Base-by-base conservation (phyloP, 2,888 invertebrate genomes). In the Thalpophila matura region DNA sequence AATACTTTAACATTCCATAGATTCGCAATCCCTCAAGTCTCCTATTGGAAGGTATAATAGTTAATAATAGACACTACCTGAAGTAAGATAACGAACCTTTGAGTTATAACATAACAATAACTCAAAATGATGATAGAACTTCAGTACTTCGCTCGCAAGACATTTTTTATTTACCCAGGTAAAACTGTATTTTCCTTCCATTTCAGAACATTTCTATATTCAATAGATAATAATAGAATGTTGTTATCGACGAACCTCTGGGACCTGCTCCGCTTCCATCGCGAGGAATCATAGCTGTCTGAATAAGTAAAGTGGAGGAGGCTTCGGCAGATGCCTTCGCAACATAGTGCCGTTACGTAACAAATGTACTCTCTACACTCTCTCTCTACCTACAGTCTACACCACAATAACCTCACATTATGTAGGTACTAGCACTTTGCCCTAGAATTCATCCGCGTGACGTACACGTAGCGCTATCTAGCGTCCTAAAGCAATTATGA, bases 231-330 rank as follows among this genome's bases (percentile, higher is more conserved):
- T 75, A 68, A 67, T 71, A 69, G 38, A 49, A 43, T 56, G 72
- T 56, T 55, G 53, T 74, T 56, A 60, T 54, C 47, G 55, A 71
- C 51, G 54, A 68, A 24, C 77, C 74, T 56, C 24, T 53, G 67
- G 74, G 72, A 72, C 16, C 42, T 46, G 42, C 35, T 18, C 43
- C 43, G 37, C 57, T 63, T 72, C 43, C 58, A 69, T 55, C 54
- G 35, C 24, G 47, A 54, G 31, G 46, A 67, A 65, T 78, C 68
- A 65, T 64, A 50, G 59, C 55, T 65, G n/a, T n/a, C 45, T 81
- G 79, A 81, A 85, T 84, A 82, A 82, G 58, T 82, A 79, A 82
- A 71, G 50, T 40, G 59, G 40, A 53, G 54, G 50, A 53, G 51
- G 47, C 49, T 53, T 66, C 56, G 54, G 42, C 61, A 47, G 22